A percentile compares a stretch with the other conserved stretches of the same genome.
phyloP scores from a whole-genome alignment of 2,888 invertebrate species.

The Andrena flavipes region DNA sequence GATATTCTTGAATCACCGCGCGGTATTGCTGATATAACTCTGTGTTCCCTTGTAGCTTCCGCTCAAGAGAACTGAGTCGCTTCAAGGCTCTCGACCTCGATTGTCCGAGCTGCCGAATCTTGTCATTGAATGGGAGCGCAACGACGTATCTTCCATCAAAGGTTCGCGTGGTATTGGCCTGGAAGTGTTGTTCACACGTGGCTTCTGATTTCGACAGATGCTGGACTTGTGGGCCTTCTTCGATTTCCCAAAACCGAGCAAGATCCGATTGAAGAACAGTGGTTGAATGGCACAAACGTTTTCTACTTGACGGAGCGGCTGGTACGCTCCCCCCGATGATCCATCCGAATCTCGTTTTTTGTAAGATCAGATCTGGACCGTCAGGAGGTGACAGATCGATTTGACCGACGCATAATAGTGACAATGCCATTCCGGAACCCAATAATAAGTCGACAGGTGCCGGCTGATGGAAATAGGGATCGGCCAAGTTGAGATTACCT shows the following conservation, averaged over 20 bases:
- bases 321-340: conserved; percentile 9
- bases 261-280: background rate
- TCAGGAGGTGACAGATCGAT: background rate
- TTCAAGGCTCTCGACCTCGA: background rate
- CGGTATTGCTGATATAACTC: background rate
- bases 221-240: background rate
- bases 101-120: background rate
- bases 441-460: background rate
- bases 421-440: background rate
- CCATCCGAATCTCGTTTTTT: conserved; percentile 6
- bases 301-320: background rate
- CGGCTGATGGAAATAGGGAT: background rate
- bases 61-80: conserved; percentile 1
- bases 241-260: conserved; percentile 16
- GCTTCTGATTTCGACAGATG: background rate
- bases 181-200: conserved; percentile 12
- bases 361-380: background rate
- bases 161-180: background rate
- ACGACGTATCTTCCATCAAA: conserved; percentile 3
- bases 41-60: background rate
- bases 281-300: background rate
- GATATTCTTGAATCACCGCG: conserved; percentile 16
- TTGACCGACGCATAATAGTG: background rate
- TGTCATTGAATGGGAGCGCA: background rate
- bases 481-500: background rate